Base-by-base conservation (phyloP, 2,113 vertebrate genomes). In the Gopherus evgoodei region DNA sequence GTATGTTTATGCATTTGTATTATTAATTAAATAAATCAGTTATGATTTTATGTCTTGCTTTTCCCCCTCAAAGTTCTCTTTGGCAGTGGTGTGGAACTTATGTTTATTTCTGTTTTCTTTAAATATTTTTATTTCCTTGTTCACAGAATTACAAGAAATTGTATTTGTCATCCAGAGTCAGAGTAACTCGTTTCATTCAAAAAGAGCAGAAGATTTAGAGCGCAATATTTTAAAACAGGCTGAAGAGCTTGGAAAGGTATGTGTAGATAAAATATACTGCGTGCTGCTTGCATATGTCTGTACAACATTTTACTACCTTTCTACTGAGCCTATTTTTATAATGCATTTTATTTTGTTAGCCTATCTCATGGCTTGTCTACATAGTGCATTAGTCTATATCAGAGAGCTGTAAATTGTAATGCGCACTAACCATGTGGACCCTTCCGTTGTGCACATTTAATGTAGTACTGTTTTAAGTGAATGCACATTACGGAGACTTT, bases 81-180 rank as follows among this genome's bases (percentile, higher is more conserved):
- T 78, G 59, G 27, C 16, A 80, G 81, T 52, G 49, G 50, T 87
- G 16, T 5, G 78, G 89, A 88, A 82, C 4, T 76, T 29, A 35
- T 81, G 93, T 75, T 88, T 27, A 54, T 5, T 87, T 81, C 0
- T 53, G 80, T 81, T 93, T 6, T 91, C 69, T 90, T 95, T 89
- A 90, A 87, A 86, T 93, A 47, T 94, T 89, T 89, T 88, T 89
- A 83, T 96, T 96, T 97, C 97, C 81, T 97, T 83, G 47, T 98
- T 98, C 96, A 87, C 98, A 99, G 99, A 99, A 95, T 97, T 99
- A 96, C 98, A 97, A 97, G 98, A 98, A 98, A 98, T 99, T 95
- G 98, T 99, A 72, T 99, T 99, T 98, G 95, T 99, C 97, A 99
- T 99, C 98, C 99, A 99, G 98, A 99, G 99, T 97, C 99, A 99